Conservation (phyloP, 2,797 vertebrate genomes). For the Anas capensis region DNA sequence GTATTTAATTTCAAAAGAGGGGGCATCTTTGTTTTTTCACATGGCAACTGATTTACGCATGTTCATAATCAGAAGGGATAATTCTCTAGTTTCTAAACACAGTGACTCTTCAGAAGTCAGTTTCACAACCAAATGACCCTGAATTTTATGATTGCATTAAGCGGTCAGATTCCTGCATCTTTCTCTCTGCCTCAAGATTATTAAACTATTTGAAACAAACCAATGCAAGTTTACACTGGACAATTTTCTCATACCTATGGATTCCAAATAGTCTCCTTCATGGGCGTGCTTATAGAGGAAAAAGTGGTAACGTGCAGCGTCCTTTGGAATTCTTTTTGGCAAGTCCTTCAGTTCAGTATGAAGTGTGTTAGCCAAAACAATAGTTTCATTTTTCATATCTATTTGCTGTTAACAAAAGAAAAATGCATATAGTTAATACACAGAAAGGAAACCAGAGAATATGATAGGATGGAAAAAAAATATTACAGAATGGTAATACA, state of each 20-base stretch:
- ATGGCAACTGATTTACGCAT: neutral
- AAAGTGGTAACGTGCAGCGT: slow-evolving; percentile 95
- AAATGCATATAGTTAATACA: slow-evolving; percentile 35
- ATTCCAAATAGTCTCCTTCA: slow-evolving; percentile 96
- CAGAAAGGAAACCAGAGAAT: neutral
- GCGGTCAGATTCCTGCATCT: neutral
- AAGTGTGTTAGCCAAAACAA: slow-evolving; percentile 89
- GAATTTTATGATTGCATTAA: neutral
- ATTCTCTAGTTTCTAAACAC: neutral
- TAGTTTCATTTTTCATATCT: slow-evolving; percentile 91
- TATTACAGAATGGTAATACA: neutral
- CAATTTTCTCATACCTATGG: slow-evolving; percentile 85
- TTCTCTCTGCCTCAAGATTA: neutral
- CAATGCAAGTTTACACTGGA: neutral
- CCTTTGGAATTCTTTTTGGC: slow-evolving; percentile 93
- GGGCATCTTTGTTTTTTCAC: neutral
- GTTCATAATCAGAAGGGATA: neutral
- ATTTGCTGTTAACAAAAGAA: slow-evolving; percentile 86
- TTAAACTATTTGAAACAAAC: neutral
- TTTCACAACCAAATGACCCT: neutral
- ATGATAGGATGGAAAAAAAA: neutral
- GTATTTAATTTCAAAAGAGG: neutral
- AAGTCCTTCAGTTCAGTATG: slow-evolving; percentile 93
- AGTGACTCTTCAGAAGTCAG: neutral
- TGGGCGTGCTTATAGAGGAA: slow-evolving; percentile 97